Conservation (phyloP, 2,113 vertebrate species). For the Numenius arquata region DNA sequence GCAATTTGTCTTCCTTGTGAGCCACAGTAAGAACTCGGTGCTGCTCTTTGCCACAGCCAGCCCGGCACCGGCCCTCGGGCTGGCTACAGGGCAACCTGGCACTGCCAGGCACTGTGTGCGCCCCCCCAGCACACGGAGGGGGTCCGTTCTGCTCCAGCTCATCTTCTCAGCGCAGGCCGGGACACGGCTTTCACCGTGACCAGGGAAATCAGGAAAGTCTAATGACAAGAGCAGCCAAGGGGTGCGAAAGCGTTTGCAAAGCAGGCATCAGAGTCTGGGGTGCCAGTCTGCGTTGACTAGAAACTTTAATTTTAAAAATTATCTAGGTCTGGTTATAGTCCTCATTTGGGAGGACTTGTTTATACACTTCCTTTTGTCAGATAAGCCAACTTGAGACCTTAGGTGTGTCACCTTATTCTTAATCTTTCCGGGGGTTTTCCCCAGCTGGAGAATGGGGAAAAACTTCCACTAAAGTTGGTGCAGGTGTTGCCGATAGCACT, state of each 20-base stretch:
- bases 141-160: not conserved
- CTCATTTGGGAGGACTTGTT: not conserved
- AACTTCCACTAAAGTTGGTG: not conserved
- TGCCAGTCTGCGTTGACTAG: not conserved
- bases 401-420: not conserved
- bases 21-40: not conserved
- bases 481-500: not conserved
- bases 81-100: not conserved
- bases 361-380: not conserved
- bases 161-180: not conserved
- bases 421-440: not conserved
- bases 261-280: not conserved
- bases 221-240: not conserved
- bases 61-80: not conserved
- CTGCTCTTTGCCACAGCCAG: not conserved
- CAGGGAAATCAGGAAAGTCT: not conserved
- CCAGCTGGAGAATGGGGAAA: not conserved
- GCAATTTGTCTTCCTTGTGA: not conserved
- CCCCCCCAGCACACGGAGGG: not conserved
- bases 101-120: not conserved
- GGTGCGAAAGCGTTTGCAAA: accelerated
- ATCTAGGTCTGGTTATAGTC: not conserved
- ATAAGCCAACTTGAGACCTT: not conserved
- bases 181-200: accelerated
- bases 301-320: not conserved